Evolutionary conservation across 2,113 vertebrate species (phyloP), one percentile per base, ranked within the genome.

Genomic region (Bubo scandiacus): DNA sequence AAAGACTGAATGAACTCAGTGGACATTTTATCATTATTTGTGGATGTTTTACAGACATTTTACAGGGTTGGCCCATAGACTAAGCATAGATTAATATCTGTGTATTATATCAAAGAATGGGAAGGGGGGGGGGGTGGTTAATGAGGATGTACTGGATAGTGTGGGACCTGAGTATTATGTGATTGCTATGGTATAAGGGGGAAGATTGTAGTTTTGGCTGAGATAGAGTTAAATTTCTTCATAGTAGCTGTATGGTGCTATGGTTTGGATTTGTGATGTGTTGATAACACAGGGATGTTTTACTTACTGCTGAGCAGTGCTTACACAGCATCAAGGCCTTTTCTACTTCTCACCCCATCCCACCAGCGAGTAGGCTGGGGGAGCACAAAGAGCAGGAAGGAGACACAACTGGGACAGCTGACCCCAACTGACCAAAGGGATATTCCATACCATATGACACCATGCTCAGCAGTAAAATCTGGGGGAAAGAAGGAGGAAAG

Each of bases 101-200:
- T 40, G 21, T 15, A 67, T 47, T n/a, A 26, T 30, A 67, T 12
- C 36, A 77, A 72, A 66, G 22, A 22, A 49, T 9, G 6, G 5
- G 14, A 43, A 75, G 4, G 1, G 1, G 2, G 1, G 2, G 1
- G 0, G 15, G 5, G 2, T 49, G 9, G 20, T 30, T 73, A 21
- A n/a, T 49, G 8, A 32, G 58, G 3, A 19, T 38, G 7, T 27
- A 9, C 32, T 73, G 11, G 15, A 8, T 15, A 15, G 19, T 7
- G 5, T 67, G 11, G 7, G 40, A 61, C 21, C 21, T 34, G 5
- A 78, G 9, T 11, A 52, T 52, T 36, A 12, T 3, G 2, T 25
- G 36, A 26, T 6, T 12, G 12, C 1, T 23, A 58, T 11, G n/a
- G 66, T n/a, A 59, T 32, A 58, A 81, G 15, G 9, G 11, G 3